Base-by-base conservation (phyloP, 1,140 invertebrate species). In the Neoseiulus cucumeris region DNA sequence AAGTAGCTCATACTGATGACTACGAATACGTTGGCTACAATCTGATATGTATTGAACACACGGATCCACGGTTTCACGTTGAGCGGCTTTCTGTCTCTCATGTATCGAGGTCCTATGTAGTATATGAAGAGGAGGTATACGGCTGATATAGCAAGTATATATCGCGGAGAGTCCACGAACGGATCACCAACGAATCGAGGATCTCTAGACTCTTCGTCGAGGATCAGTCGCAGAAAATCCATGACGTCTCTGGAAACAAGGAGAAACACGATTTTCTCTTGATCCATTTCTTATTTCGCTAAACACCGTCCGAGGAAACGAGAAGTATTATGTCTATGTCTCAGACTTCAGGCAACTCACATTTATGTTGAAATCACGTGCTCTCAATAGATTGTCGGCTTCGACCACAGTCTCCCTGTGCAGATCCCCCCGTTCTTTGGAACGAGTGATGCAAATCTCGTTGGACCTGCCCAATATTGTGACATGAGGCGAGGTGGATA, bases 1-100 rank as follows among this genome's bases (percentile, higher is more conserved):
- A 59, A 33, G 22, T 59, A 59, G 22, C 51, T 59, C 51, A 59
- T 59, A 25, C 51, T 59, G 51, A 25, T 29, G 51, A 59, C 51
- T 17, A 59, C 51, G 22, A 25, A 59, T 14, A 59, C 9, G 51
- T 59, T 59, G 14, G 51, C 51, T 18, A 59, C 1, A 17, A 59
- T 59, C 51, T 59, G 51, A 25, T 59, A 59, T 25, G 51, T 59
- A 33, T 59, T 59, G 51, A 59, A 59, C 12, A 59, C 33, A 14
- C 51, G 51, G 22, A 59, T 59, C 25, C 25, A 25, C 51, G 51
- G 51, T 20, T 59, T 59, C 4, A 59, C 12, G 33, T 25, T 25
- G 14, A 59, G 51, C 14, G 51, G 51, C 22, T 59, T 59, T 4
- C 22, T 25, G 9, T 59, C 51, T 14, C 51, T 12, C 51, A 59